Evolutionary conservation across 2,113 vertebrate species (phyloP).

Genomic region (Petrocephalus microphthalmus): DNA sequence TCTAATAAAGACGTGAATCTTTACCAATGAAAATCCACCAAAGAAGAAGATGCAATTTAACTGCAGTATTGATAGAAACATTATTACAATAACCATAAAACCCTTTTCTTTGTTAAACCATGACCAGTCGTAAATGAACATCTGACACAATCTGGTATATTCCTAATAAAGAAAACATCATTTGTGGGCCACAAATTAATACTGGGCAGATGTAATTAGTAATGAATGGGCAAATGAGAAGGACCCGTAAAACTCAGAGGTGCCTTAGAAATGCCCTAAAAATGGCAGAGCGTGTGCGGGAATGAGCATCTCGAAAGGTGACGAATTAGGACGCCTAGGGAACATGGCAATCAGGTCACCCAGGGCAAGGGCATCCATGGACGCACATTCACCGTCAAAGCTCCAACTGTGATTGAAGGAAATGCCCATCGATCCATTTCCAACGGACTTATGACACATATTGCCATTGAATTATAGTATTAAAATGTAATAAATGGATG

Average conservation of each 20-base stretch:
- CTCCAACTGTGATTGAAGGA: not conserved
- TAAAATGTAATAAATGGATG: not conserved
- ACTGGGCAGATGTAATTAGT: not conserved
- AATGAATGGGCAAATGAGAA: not conserved
- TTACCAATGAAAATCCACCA: not conserved
- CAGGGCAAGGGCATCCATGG: not conserved
- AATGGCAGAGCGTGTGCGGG: not conserved
- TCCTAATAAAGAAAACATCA: not conserved
- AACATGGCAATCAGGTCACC: not conserved
- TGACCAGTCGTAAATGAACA: not conserved
- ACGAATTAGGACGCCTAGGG: not conserved
- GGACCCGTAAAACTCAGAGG: not conserved
- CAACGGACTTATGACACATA: not conserved
- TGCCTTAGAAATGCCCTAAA: too few relatives aligned
- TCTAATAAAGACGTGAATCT: not conserved
- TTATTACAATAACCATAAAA: not conserved
- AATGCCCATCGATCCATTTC: not conserved
- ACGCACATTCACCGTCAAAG: not conserved
- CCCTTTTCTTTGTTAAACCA: not conserved
- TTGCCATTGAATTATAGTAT: not conserved
- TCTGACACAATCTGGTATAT: not conserved
- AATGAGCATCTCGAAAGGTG: not conserved
- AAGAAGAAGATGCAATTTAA: not conserved
- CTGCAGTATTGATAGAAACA: not conserved
- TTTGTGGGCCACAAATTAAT: not conserved